Percentiles rank a stretch among this genome's conserved stretches.
Evolutionary conservation across 1,140 invertebrate species (phyloP).

Genomic region (Apis cerana): DNA sequence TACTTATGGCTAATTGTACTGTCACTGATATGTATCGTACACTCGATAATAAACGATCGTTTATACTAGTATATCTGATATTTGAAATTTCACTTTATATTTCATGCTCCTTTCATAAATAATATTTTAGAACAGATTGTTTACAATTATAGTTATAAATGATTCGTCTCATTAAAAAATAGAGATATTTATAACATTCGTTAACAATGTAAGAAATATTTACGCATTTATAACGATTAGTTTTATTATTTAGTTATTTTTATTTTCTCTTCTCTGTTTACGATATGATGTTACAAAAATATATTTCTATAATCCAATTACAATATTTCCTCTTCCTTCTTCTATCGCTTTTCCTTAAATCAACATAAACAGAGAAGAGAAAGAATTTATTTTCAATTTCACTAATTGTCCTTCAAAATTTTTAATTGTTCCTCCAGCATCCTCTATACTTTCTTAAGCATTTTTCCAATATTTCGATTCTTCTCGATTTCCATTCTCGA

Average conservation of each 20-base stretch:
- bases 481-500: background rate
- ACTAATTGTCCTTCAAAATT: background rate
- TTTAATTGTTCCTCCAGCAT: background rate
- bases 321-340: background rate
- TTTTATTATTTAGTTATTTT: background rate
- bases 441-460: background rate
- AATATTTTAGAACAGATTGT: background rate
- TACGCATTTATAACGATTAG: too few species aligned
- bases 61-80: background rate
- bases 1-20: slow-evolving; percentile 26
- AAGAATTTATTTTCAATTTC: too few species aligned
- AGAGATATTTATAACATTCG: background rate
- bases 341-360: too few species aligned
- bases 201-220: background rate
- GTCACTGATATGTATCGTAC: background rate
- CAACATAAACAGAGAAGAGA: too few species aligned
- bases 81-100: background rate
- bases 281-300: background rate
- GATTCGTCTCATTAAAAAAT: too few species aligned
- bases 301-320: background rate
- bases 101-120: background rate
- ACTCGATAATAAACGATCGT: slow-evolving; percentile 25
- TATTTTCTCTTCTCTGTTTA: background rate
- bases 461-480: background rate
- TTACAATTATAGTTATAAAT: too few species aligned